Evolutionary conservation across 92 coral and sea anemone genomes (phyloP), one percentile per base, ranked within the genome.

Genomic region (Zoanthus solanderi): DNA sequence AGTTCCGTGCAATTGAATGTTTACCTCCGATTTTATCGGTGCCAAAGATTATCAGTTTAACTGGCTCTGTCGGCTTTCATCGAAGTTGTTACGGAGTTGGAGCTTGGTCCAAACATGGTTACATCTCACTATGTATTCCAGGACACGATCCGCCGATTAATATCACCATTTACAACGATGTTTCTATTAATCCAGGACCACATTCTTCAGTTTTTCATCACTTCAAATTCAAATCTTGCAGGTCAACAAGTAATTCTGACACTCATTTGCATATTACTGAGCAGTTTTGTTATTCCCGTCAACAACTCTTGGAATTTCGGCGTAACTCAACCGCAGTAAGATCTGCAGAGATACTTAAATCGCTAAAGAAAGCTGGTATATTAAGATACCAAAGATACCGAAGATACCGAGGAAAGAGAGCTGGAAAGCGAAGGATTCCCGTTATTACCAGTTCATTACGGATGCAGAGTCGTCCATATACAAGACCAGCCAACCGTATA

Each of bases 321-420:
- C 79, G 79, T 46, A 75, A 46, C 1, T 75, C 32, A 58, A 75
- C 79, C 37, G 37, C 82, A 77, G 80, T 76, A 76, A 76, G 82
- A 77, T 77, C 82, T 77, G 46, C 48, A 77, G 82, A 77, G 4
- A 9, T 77, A 46, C 82, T 77, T 12, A 52, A 77, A 77, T 77
- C 67, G 67, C 82, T 77, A 77, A 77, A 77, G 82, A 28, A 53
- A 29, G 48, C 82, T 77, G 82, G 66, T 77, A 77, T 77, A 29
- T 77, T 77, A 23, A 23, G 23, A 23, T 23, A 23, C 23, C 23
- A 23, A 23, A 23, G 23, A 23, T 23, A 23, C 23, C 23, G 23
- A 77, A 52, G 9, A 53, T 84, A 84, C 69, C 78, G 78, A 84
- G 87, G 87, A n/a, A 84, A 63, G 69, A 72, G 79, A 84, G 69